These are phyloP conservation scores for Erythrolamprus reginae DNA, from an alignment of 2,113 vertebrate species.

Conservation along the genomic window DNA sequence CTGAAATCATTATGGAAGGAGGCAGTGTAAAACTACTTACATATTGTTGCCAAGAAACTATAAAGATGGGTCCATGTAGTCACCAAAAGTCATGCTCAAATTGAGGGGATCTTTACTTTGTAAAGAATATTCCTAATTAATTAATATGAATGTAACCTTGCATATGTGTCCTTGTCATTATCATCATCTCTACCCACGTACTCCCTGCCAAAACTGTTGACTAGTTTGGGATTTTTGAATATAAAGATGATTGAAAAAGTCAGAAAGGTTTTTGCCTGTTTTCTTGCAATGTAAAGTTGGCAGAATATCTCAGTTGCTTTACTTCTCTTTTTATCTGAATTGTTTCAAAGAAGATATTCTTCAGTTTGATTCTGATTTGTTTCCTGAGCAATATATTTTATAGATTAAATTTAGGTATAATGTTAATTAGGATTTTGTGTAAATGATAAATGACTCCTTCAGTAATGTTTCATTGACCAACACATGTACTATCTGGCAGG, in stretches of 20 bases:
- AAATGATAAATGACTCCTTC: not conserved
- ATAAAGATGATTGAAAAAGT: constrained; percentile 2
- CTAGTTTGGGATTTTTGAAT: not conserved
- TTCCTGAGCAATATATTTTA: not conserved
- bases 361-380: fast-evolving
- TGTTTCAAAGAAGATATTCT: fast-evolving
- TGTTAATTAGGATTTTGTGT: not conserved
- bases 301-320: fast-evolving
- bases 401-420: not conserved
- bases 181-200: not conserved
- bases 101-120: not conserved
- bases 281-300: not conserved
- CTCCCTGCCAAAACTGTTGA: not conserved
- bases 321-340: not conserved
- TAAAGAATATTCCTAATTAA: not conserved
- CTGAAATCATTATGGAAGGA: not conserved
- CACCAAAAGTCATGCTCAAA: not conserved
- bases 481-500: constrained; percentile 17
- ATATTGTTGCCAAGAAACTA: not conserved
- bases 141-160: constrained; percentile 2
- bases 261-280: not conserved
- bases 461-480: constrained; percentile 5
- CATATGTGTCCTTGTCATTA: constrained; percentile 1
- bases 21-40: not conserved
- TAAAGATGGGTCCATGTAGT: not conserved